Base-by-base conservation (phyloP, 2,888 invertebrate species). In the Acrocyrtus sp. region DNA sequence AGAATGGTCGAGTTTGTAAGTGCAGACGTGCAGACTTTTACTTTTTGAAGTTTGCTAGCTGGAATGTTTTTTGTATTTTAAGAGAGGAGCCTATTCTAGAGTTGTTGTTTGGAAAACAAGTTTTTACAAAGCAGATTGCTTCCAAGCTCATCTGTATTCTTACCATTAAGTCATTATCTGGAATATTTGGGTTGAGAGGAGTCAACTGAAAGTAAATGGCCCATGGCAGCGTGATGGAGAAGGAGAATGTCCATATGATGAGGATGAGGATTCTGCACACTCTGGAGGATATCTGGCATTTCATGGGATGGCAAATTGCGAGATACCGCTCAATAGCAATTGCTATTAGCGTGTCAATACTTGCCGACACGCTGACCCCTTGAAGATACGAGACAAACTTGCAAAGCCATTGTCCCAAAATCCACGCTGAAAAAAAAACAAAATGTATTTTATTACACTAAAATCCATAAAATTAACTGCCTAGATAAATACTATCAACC, bases 341-440 rank as follows among this genome's bases (percentile, higher is more conserved):
- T 58, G 87, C 88, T 34, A 87, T 87, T 56, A 88, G 82, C 0
- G 88, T 88, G 82, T 87, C 87, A 69, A 88, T 87, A 1, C 87
- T 87, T 17, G 88, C 88, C 76, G 86, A 86, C 21, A 88, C 88
- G 4, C 87, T 86, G 8, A 88, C 87, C 10, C 88, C 88, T 82
- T 88, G 88, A 2, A 88, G 83, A 81, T 87, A 88, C 4, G 88
- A 86, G 15, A 87, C 86, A 12, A 85, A 85, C 82, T 87, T 88
- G 82, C 88, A 88, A 82, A 88, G 85, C 74, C 87, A 84, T 78
- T 85, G 84, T 1, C 88, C 88, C 73, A 88, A 84, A 45, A 85
- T 84, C 88, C 88, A 88, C 43, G 87, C 88, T 88, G 83, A n/a
- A 84, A 83, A 74, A 58, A 17, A 54, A 6, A 56, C 34, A 69